Evolutionary conservation across 1,140 invertebrate genomes (phyloP).

Genomic region (Leguminivora glycinivorella): DNA sequence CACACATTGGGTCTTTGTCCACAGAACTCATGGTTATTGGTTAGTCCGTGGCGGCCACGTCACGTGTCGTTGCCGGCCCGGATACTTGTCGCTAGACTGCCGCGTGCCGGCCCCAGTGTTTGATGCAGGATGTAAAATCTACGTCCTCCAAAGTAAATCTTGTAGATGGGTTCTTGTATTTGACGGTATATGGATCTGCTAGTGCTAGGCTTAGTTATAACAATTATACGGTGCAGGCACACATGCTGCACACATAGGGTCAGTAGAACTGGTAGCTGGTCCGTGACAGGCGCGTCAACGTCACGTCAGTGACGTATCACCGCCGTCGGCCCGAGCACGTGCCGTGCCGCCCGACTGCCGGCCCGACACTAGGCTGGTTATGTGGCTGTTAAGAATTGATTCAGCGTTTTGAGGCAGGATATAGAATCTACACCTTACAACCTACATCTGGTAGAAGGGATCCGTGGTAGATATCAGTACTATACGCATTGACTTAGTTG

Average conservation of each 20-base stretch:
- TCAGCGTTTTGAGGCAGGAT: constrained; percentile 34
- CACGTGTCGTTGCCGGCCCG: constrained; percentile 86
- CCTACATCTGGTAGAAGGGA: too few species aligned
- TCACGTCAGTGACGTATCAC: too few species aligned
- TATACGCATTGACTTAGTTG: too few species aligned
- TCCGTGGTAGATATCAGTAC: too few species aligned
- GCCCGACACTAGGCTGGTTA: constrained; percentile 32
- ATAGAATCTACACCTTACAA: too few species aligned
- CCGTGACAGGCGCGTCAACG: constrained; percentile 68
- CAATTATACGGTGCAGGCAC: constrained; percentile 82
- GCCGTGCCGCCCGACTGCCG: constrained; percentile 40
- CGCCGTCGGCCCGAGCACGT: constrained; percentile 84
- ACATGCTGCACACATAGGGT: constrained; percentile 86
- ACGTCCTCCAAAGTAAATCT: too few species aligned
- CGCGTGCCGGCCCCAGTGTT: constrained; percentile 34
- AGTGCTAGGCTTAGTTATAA: too few species aligned
- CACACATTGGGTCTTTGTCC: constrained; percentile 87
- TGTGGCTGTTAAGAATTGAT: constrained; percentile 41
- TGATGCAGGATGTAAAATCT: constrained; percentile 36
- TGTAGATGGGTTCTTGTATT: too few species aligned
- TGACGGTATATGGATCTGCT: too few species aligned
- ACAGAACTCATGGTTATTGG: constrained; percentile 87
- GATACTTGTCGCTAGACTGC: constrained; percentile 60
- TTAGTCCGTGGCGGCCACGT: constrained; percentile 79
- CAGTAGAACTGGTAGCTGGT: constrained; percentile 89